Evolutionary conservation across 2,113 vertebrate species (phyloP).

Genomic region (Mobula hypostoma): DNA sequence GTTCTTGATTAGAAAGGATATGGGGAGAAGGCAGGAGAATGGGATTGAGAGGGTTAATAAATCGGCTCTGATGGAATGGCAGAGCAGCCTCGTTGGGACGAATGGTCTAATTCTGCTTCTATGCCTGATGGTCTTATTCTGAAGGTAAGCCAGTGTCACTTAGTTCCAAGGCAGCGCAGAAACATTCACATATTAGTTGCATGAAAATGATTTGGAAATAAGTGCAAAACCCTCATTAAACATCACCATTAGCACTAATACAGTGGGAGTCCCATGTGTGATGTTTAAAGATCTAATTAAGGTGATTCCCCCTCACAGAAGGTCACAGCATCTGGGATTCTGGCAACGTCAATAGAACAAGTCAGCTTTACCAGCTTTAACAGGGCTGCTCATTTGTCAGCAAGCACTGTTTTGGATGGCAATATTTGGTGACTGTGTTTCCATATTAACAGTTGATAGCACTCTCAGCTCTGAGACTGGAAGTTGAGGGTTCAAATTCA

Average conservation of each 20-base stretch:
- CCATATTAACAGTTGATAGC: background rate
- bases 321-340: background rate
- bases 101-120: too few species aligned
- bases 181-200: background rate
- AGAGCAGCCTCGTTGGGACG: too few species aligned
- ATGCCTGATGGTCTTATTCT: too few species aligned
- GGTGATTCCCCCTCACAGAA: background rate
- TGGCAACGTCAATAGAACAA: background rate
- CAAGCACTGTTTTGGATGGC: background rate
- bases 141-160: background rate
- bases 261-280: background rate
- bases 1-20: too few species aligned
- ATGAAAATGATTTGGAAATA: background rate
- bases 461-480: background rate
- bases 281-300: constrained; percentile 12
- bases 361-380: background rate
- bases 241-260: background rate
- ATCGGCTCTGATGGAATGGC: too few species aligned
- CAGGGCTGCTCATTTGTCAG: background rate
- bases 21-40: too few species aligned
- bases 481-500: background rate
- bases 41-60: too few species aligned
- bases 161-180: background rate
- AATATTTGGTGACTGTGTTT: background rate
- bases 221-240: background rate